phyloP scores from a whole-genome alignment of 2,888 invertebrate species.

The Caenorhabditis afra region DNA sequence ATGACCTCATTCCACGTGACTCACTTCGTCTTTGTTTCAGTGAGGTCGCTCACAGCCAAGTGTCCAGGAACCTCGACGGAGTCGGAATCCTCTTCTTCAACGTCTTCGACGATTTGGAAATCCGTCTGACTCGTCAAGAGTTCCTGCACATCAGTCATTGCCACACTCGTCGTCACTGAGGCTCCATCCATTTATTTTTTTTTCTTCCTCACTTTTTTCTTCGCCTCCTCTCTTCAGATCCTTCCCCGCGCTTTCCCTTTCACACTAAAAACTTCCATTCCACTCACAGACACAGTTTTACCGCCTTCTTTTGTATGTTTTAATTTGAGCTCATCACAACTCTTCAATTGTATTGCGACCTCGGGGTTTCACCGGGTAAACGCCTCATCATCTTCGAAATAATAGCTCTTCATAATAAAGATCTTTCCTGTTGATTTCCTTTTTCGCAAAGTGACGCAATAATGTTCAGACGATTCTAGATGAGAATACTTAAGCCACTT shows the following conservation, averaged over 20 bases:
- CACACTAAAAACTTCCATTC: slow-evolving; percentile 15
- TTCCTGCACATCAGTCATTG: slow-evolving; percentile 72
- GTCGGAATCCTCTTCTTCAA: slow-evolving; percentile 76
- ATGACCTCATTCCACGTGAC: slow-evolving; percentile 2
- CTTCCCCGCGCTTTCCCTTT: slow-evolving; percentile 8
- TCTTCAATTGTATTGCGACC: not conserved
- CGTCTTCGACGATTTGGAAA: slow-evolving; percentile 67
- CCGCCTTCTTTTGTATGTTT: not conserved
- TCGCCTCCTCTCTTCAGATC: not conserved
- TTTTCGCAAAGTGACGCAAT: not conserved
- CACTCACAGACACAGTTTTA: slow-evolving; percentile 16
- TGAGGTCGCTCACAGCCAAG: slow-evolving; percentile 49
- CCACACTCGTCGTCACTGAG: slow-evolving; percentile 63
- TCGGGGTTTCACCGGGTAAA: slow-evolving; percentile 17
- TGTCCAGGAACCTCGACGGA: slow-evolving; percentile 71
- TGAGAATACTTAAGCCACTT: too few relatives aligned
- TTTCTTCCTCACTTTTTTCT: slow-evolving; percentile 1
- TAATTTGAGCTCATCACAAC: too few relatives aligned
- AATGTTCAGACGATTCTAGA: too few relatives aligned
- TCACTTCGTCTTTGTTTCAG: slow-evolving; percentile 45
- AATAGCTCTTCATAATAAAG: slow-evolving; percentile 16
- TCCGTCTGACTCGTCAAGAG: slow-evolving; percentile 71
- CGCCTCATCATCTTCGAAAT: slow-evolving; percentile 7
- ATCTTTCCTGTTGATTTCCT: slow-evolving; percentile 2
- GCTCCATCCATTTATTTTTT: not conserved